Conservation (phyloP, 2,888 invertebrate genomes). For the Mongoloraphidia duomilia region DNA sequence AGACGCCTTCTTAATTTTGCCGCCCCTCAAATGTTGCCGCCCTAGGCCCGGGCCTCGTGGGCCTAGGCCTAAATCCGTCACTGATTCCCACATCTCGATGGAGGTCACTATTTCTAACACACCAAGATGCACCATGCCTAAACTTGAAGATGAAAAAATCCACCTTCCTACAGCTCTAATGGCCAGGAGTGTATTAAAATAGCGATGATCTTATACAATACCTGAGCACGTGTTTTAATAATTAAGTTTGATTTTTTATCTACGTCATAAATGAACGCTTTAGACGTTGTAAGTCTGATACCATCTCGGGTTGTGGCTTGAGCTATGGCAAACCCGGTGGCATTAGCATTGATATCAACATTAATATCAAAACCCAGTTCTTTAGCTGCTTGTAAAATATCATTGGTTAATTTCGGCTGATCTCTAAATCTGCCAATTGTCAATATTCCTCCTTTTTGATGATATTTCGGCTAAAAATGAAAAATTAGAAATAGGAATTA, state of each 20-base stretch:
- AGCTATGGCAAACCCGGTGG: slow-evolving; percentile 13
- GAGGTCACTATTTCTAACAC: too few relatives aligned
- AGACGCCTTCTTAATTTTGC: too few relatives aligned
- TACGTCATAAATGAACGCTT: slow-evolving; percentile 2
- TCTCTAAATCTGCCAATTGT: slow-evolving; percentile 12
- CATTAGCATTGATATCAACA: slow-evolving; percentile 14
- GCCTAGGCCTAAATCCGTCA: too few relatives aligned
- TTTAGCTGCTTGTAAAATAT: slow-evolving; percentile 10
- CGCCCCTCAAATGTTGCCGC: too few relatives aligned
- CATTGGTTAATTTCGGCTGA: slow-evolving; percentile 12
- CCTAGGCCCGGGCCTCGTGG: too few relatives aligned
- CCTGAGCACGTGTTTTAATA: neutral
- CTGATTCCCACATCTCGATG: too few relatives aligned
- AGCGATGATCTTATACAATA: neutral
- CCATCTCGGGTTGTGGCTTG: slow-evolving; percentile 12
- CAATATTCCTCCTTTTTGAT: slow-evolving; percentile 13
- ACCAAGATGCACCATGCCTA: too few relatives aligned
- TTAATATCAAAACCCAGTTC: slow-evolving; percentile 14
- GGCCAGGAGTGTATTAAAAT: too few relatives aligned
- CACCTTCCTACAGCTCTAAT: too few relatives aligned
- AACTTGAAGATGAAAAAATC: too few relatives aligned
- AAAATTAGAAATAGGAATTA: neutral
- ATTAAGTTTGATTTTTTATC: neutral
- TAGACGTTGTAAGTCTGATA: neutral
- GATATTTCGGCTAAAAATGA: slow-evolving; percentile 8